phyloP scores from a whole-genome alignment of 2,113 vertebrate genomes.

The Platanista minor region DNA sequence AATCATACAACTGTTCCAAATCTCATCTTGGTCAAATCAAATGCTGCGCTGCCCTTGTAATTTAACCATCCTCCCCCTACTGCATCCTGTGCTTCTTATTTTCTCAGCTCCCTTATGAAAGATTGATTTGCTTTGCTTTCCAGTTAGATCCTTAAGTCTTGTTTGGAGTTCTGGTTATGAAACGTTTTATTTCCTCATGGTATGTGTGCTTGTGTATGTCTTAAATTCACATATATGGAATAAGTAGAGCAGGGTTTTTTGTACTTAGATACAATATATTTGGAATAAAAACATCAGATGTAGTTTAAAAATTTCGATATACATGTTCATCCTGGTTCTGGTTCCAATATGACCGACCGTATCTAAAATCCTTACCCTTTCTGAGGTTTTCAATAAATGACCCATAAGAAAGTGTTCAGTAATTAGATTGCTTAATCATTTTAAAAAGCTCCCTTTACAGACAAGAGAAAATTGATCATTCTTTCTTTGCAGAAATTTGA shows the following conservation, averaged over 20 bases:
- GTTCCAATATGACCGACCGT: neutral
- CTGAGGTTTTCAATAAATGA: neutral
- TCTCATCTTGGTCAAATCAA: slow-evolving; percentile 45
- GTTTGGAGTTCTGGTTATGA: neutral
- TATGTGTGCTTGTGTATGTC: neutral
- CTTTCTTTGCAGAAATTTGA: neutral
- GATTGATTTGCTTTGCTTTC: slow-evolving; percentile 26
- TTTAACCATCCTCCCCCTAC: neutral
- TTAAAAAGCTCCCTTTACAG: neutral
- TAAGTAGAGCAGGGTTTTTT: neutral
- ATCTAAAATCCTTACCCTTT: neutral
- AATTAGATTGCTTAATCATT: neutral
- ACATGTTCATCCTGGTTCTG: neutral
- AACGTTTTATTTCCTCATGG: neutral
- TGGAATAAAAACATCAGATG: neutral
- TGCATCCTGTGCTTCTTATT: neutral
- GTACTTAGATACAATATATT: neutral
- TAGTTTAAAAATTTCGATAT: neutral
- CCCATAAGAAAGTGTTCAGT: neutral
- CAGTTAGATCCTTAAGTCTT: neutral
- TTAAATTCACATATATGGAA: neutral
- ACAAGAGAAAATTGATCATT: neutral
- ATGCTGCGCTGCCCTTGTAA: neutral
- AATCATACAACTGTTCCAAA: neutral
- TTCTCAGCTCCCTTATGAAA: neutral